Evolutionary conservation across 1,140 invertebrate genomes (phyloP), one percentile per base, ranked within the genome.

Genomic region (Magallana gigas): DNA sequence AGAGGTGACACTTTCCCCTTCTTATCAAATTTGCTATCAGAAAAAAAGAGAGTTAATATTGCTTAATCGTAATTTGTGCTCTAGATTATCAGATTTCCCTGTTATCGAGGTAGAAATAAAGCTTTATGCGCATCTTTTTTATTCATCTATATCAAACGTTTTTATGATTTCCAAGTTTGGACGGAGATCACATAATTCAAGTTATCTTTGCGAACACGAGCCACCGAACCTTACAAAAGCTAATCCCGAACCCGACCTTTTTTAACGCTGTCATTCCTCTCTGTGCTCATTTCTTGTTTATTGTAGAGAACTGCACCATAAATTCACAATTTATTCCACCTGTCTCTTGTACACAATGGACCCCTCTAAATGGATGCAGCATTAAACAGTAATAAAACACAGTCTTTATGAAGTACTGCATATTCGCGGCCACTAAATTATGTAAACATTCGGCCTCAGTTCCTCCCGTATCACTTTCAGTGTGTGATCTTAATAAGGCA

Each of bases 301-400:
- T 76, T 76, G 68, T 29, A 8, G 68, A 76, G n/a, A 76, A 76
- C 23, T 76, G 23, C 12, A 29, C 36, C 68, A 76, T 76, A 76
- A 76, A 76, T 76, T 76, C 68, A 76, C 68, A 23, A 76, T 76
- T 76, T 76, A 76, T 76, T 76, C 68, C 68, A 76, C 68, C 68
- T 76, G 68, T 76, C 68, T 76, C 68, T 29, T 18, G 23, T 29
- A 29, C 68, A 76, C 68, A 76, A 76, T 29, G 36, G 68, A 76
- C 68, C 68, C 8, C 36, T 76, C 68, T 76, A 76, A 76, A 76
- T 76, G 68, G 68, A 18, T 23, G 36, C 68, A 76, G 68, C 68
- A 76, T 76, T 76, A 76, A 76, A 76, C 68, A 29, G 68, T 76
- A 76, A 76, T 76, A 76, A 76, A 76, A 76, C 18, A 36, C 68